Evolutionary conservation across 2,888 invertebrate genomes (phyloP).

Genomic region (Netelia fuscicornis): DNA sequence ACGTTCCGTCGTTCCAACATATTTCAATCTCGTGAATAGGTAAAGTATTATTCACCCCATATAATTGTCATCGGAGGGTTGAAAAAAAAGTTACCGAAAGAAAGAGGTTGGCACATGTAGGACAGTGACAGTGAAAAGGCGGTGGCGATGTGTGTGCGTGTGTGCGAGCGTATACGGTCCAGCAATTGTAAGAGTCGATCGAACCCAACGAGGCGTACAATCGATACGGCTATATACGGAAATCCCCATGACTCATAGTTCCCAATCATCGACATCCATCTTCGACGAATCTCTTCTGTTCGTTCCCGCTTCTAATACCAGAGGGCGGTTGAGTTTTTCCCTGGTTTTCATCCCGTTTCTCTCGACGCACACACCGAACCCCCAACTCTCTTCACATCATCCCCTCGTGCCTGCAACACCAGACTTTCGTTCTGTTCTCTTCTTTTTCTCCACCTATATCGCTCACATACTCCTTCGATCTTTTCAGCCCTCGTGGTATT

Average conservation of each 20-base stretch:
- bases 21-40: not conserved
- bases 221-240: slow-evolving; percentile 48
- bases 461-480: slow-evolving; percentile 26
- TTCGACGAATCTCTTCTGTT: slow-evolving; percentile 59
- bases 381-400: not conserved
- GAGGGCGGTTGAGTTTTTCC: not conserved
- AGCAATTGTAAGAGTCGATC: slow-evolving; percentile 66
- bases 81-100: not conserved
- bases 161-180: slow-evolving; percentile 31
- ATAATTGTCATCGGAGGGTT: not conserved
- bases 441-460: slow-evolving; percentile 28
- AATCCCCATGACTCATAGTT: slow-evolving; percentile 70
- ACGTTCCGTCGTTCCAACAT: too few relatives aligned
- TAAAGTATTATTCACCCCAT: not conserved
- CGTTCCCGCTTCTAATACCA: slow-evolving; percentile 1
- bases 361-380: not conserved
- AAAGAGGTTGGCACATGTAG: not conserved
- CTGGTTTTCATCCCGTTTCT: not conserved
- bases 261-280: slow-evolving; percentile 71
- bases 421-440: slow-evolving; percentile 17
- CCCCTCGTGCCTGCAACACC: not conserved
- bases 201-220: slow-evolving; percentile 70
- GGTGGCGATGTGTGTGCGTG: not conserved
- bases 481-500: slow-evolving; percentile 36
- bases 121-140: not conserved